These are phyloP conservation scores for Haliclystus octoradiatus DNA, from an alignment of 30 jellyfish, hydroid and myxozoan species.

Conservation along the genomic window DNA sequence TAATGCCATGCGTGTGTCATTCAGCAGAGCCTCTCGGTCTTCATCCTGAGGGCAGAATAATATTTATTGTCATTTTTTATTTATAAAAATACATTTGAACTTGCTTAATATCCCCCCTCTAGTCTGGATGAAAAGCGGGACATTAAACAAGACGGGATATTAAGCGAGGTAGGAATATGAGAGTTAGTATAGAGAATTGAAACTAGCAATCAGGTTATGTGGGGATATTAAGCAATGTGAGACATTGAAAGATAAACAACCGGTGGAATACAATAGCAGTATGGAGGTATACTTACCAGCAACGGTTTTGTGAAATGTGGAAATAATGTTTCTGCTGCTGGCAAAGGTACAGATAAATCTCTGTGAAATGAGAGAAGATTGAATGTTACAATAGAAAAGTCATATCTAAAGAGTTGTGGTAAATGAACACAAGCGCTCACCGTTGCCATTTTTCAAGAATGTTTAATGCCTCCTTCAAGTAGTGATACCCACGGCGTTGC, in stretches of 20 bases:
- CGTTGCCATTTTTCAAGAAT: conserved; percentile 38
- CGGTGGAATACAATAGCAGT: no score
- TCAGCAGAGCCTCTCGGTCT: conserved; percentile 17
- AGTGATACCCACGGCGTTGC: conserved; percentile 63
- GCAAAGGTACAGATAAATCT: conserved; percentile 20
- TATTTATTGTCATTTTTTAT: no score
- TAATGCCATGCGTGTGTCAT: conserved; percentile 12
- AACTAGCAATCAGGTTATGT: no score
- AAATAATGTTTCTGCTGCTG: conserved; percentile 43
- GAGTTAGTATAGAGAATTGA: no score
- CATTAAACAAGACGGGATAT: no score
- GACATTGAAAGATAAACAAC: no score
- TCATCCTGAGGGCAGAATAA: conserved; percentile 24
- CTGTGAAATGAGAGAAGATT: no score
- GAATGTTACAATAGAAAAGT: background rate
- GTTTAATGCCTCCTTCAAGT: conserved; percentile 55
- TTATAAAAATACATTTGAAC: no score
- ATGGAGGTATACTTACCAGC: conserved; percentile 26
- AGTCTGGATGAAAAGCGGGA: no score
- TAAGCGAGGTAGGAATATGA: no score
- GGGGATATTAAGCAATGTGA: no score
- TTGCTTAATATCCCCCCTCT: no score
- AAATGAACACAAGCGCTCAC: conserved; percentile 1
- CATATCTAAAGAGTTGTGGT: background rate
- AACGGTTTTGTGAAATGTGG: conserved; percentile 44